Evolutionary conservation across 2,888 invertebrate genomes (phyloP).

Genomic region (Lepidocyrtinus sp.): DNA sequence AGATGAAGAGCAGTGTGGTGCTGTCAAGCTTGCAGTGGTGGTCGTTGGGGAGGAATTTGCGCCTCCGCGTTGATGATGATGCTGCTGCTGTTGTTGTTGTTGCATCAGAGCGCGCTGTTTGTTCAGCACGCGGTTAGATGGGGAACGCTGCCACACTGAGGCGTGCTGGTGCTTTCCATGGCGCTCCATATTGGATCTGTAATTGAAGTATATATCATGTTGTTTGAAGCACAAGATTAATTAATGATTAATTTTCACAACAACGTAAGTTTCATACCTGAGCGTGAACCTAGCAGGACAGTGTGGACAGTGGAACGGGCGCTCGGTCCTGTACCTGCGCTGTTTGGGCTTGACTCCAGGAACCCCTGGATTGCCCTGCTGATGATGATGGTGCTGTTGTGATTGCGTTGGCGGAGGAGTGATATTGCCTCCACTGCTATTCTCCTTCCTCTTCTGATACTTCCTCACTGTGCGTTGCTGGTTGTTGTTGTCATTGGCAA

Average conservation of each 20-base stretch:
- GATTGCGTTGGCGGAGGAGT: neutral
- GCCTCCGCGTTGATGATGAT: conserved; percentile 64
- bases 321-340: conserved; percentile 88
- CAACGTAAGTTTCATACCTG: conserved; percentile 72
- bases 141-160: conserved; percentile 87
- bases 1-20: neutral
- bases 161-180: conserved; percentile 96
- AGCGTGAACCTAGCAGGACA: conserved; percentile 92
- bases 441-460: conserved; percentile 20
- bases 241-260: neutral
- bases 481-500: too few relatives aligned
- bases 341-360: conserved; percentile 86
- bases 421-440: conserved; percentile 15
- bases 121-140: conserved; percentile 72
- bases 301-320: conserved; percentile 92
- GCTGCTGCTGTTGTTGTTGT: conserved; percentile 74
- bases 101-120: conserved; percentile 48
- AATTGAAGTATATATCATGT: too few relatives aligned
- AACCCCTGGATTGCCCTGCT: neutral
- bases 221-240: too few relatives aligned
- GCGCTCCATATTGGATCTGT: conserved; percentile 90
- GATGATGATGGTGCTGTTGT: neutral
- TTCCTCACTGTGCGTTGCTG: conserved; percentile 9
- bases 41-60: too few relatives aligned
- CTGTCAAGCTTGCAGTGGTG: conserved; percentile 9